These are phyloP conservation scores for Pogonomyrmex barbatus DNA, from an alignment of 1,140 invertebrate genomes.

Conservation along the genomic window DNA sequence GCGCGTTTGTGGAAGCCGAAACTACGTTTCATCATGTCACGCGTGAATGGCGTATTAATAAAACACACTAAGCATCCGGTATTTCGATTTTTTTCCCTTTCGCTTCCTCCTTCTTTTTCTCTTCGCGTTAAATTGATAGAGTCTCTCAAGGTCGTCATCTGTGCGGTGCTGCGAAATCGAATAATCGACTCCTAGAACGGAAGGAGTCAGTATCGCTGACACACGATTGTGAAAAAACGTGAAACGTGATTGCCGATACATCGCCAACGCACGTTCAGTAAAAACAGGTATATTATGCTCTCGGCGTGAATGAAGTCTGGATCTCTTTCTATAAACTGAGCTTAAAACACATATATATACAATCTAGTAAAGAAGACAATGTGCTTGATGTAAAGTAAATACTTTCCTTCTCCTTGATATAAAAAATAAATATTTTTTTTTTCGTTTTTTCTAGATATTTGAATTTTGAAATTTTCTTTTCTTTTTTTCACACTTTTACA, in stretches of 20 bases:
- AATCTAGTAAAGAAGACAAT: too few relatives aligned
- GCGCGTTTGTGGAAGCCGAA: conserved; percentile 1
- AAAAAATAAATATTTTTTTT: neutral
- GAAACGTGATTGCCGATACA: conserved; percentile 8
- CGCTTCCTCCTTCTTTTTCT: conserved; percentile 12
- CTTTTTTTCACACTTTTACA: neutral
- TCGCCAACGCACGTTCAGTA: neutral
- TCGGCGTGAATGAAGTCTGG: neutral
- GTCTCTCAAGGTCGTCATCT: conserved; percentile 47
- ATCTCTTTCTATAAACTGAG: neutral
- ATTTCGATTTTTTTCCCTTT: conserved; percentile 26
- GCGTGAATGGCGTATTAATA: conserved; percentile 22
- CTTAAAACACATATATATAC: neutral
- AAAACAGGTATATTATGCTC: conserved; percentile 6
- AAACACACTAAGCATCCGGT: conserved; percentile 28
- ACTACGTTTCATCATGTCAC: conserved; percentile 6
- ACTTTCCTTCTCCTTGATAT: too few relatives aligned
- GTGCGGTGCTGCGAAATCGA: conserved; percentile 38
- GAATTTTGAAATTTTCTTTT: neutral
- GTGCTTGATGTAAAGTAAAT: neutral
- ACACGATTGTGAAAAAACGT: neutral
- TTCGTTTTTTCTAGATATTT: neutral
- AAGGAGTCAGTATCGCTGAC: neutral
- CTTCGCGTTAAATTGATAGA: conserved; percentile 8
- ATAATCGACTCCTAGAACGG: conserved; percentile 28